These are phyloP conservation scores for Mesocricetus auratus DNA, from an alignment of 2,113 vertebrate genomes.

Conservation along the genomic window DNA sequence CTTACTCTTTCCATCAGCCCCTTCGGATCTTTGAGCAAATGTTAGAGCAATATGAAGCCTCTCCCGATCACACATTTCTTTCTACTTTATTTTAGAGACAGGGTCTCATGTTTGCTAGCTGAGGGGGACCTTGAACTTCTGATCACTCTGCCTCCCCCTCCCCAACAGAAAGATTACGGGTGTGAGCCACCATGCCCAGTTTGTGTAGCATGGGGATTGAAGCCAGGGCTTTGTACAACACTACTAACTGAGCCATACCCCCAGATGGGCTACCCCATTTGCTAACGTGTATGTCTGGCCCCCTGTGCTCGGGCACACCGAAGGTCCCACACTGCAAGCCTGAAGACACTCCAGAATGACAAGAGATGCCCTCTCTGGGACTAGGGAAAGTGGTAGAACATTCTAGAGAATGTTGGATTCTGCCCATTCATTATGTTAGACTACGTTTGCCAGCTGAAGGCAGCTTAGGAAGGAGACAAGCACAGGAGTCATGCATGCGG, in stretches of 20 bases:
- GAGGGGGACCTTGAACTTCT: not conserved
- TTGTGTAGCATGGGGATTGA: not conserved
- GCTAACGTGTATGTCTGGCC: not conserved
- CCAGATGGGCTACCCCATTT: not conserved
- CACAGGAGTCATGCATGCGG: too few species aligned
- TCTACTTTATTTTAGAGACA: not conserved
- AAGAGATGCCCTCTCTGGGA: not conserved
- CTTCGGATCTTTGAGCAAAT: not conserved
- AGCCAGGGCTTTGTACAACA: not conserved
- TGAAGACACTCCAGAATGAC: not conserved
- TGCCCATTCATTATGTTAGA: not conserved
- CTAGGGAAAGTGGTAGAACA: not conserved
- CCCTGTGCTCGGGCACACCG: not conserved
- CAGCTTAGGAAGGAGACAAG: not conserved
- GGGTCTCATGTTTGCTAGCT: not conserved
- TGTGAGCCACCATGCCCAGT: not conserved
- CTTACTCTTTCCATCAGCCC: not conserved
- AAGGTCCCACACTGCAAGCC: not conserved
- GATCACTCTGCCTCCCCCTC: too few species aligned
- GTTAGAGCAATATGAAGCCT: not conserved
- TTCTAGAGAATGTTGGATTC: not conserved
- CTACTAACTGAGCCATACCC: not conserved
- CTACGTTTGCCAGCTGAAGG: not conserved
- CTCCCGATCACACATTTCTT: not conserved
- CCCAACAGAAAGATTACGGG: too few species aligned